Base-by-base conservation (phyloP, 2,888 invertebrate species). In the Acanthosepion esculentum region DNA sequence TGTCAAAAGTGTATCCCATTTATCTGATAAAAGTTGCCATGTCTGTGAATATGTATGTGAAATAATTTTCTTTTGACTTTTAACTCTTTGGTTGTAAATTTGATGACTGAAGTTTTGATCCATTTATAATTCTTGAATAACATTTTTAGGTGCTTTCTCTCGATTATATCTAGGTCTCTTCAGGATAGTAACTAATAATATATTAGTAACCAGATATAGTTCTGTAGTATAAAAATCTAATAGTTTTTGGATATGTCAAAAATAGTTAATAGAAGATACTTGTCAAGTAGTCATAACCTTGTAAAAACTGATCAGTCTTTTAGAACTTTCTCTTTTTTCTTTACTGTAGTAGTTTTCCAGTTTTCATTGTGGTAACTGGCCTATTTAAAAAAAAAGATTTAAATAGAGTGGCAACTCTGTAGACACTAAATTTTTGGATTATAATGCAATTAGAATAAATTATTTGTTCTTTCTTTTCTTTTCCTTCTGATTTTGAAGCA, bases 401-500 rank as follows among this genome's bases (percentile, higher is more conserved):
- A 78, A 78, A n/a, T 78, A n/a, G 78, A 78, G 78, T 78, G 78
- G 78, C 78, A 78, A 78, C 78, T 78, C 78, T 78, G 78, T 78
- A 78, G 78, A 3, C 78, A 78, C 15, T 33, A 78, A 78, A n/a
- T 78, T 33, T 78, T 78, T n/a, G 23, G 78, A 78, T 59, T 59
- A 59, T 78, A 18, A 78, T n/a, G 5, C 18, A 33, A n/a, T 18
- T 33, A 78, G 78, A 78, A 78, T 78, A 78, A 78, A 78, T 8
- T 33, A 18, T 78, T 78, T 78, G n/a, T 33, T n/a, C n/a, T 78
- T 78, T 78, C n/a, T 92, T 92, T 92, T 92, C 23, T 48, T 48
- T 92, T 53, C 48, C 20, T 92, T 93, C 53, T 53, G 15, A 53
- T 93, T 92, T 93, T 93, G 50, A 93, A 93, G 93, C 93, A 53